phyloP scores from a whole-genome alignment of 53 echinoderm and acorn worm genomes.

The Arbacia lixula region DNA sequence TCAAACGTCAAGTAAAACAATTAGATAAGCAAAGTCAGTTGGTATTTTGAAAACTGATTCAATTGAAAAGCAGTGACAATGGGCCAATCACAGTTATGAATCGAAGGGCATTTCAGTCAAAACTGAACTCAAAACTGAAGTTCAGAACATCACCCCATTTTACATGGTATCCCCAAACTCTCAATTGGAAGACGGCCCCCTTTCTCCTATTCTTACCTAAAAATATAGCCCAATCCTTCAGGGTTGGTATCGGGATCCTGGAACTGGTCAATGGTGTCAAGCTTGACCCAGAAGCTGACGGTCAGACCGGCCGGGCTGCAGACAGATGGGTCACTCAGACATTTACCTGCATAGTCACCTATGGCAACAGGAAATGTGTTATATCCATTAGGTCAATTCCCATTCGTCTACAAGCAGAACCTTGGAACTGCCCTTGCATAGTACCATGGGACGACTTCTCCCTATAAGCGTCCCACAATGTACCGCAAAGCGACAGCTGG shows the following conservation, averaged over 20 bases:
- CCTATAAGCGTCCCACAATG: no score
- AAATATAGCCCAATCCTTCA: conserved; percentile 67
- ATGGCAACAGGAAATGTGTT: no score
- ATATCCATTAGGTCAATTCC: no score
- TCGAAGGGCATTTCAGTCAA: not conserved
- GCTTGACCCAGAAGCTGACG: conserved; percentile 73
- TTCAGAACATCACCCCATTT: not conserved
- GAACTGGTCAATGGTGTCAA: conserved; percentile 67
- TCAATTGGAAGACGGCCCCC: no score
- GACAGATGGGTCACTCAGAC: conserved; percentile 83
- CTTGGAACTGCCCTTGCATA: no score
- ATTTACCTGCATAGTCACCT: conserved; percentile 74
- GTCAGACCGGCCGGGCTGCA: conserved; percentile 78
- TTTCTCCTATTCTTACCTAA: conserved; percentile 81
- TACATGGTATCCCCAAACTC: no score
- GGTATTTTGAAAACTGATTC: no score
- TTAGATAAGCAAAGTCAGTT: no score
- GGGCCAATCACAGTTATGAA: not conserved
- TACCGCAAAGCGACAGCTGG: no score
- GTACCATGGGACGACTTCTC: not conserved
- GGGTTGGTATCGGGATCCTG: conserved; percentile 70
- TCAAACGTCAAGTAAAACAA: not conserved
- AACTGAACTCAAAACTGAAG: not conserved
- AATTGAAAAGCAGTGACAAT: not conserved
- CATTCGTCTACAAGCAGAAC: no score